These are phyloP conservation scores for Saguinus imperator DNA, from an alignment of 2,113 vertebrate species.

Conservation along the genomic window DNA sequence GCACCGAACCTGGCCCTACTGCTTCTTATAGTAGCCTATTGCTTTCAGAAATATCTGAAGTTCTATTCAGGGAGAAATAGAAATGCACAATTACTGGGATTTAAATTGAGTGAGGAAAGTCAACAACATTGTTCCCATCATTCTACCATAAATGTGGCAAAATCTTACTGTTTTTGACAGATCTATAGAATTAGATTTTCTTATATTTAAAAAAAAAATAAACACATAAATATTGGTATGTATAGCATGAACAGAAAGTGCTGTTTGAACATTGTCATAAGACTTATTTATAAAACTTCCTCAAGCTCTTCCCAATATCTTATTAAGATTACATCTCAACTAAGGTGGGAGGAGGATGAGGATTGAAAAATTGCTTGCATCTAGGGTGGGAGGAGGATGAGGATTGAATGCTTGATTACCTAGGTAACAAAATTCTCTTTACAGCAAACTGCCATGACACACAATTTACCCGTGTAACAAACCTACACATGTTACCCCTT, in stretches of 20 bases:
- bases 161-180: not conserved
- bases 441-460: too few relatives aligned
- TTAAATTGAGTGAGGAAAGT: not conserved
- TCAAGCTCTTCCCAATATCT: not conserved
- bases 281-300: not conserved
- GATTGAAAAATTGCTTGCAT: too few relatives aligned
- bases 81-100: not conserved
- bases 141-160: not conserved
- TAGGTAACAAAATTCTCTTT: too few relatives aligned
- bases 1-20: not conserved
- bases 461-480: too few relatives aligned
- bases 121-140: not conserved
- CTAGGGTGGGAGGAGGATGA: too few relatives aligned
- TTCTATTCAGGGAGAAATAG: not conserved
- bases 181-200: not conserved
- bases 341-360: too few relatives aligned
- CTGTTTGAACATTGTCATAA: not conserved
- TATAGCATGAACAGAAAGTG: not conserved
- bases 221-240: not conserved
- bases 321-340: not conserved
- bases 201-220: not conserved
- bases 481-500: too few relatives aligned
- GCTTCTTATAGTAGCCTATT: not conserved
- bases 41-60: not conserved
- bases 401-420: too few relatives aligned